These are phyloP conservation scores for Platycercus adscitus DNA, from an alignment of 2,113 vertebrate genomes.

Conservation along the genomic window DNA sequence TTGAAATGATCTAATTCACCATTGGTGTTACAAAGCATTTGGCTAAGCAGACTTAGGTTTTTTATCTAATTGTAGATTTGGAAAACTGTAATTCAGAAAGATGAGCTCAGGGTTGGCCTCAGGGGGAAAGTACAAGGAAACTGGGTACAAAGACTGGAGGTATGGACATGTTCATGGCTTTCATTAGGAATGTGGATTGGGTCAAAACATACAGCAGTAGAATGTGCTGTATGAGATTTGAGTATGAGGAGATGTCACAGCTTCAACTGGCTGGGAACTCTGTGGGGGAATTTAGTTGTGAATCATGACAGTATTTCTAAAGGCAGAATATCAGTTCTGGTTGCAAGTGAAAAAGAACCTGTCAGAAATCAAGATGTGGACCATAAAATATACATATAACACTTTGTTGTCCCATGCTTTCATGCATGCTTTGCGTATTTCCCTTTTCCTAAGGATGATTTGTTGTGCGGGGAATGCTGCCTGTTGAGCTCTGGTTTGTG, in stretches of 20 bases:
- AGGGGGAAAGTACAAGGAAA: background rate
- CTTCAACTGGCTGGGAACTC: background rate
- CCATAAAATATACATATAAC: rapidly evolving
- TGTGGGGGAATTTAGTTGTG: background rate
- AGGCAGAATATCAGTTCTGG: background rate
- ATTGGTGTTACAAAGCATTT: background rate
- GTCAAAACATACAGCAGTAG: background rate
- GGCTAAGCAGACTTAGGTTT: background rate
- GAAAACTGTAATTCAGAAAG: background rate
- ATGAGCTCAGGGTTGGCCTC: background rate
- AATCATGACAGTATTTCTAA: background rate
- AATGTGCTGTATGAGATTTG: background rate
- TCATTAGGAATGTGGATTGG: background rate
- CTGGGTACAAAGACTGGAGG: background rate
- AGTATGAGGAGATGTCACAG: background rate
- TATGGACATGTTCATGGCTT: background rate
- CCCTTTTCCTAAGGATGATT: background rate
- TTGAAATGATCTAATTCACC: background rate
- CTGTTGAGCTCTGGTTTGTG: background rate
- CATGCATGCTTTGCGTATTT: background rate
- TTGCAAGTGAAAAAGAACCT: background rate
- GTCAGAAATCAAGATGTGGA: background rate
- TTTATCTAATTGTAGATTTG: background rate
- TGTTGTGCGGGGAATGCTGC: background rate
- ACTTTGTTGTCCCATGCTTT: background rate